A percentile compares a stretch with the other conserved stretches of the same genome.
These are phyloP conservation scores for Nemotelus nigrinus DNA, from an alignment of 2,888 invertebrate genomes.

Conservation along the genomic window DNA sequence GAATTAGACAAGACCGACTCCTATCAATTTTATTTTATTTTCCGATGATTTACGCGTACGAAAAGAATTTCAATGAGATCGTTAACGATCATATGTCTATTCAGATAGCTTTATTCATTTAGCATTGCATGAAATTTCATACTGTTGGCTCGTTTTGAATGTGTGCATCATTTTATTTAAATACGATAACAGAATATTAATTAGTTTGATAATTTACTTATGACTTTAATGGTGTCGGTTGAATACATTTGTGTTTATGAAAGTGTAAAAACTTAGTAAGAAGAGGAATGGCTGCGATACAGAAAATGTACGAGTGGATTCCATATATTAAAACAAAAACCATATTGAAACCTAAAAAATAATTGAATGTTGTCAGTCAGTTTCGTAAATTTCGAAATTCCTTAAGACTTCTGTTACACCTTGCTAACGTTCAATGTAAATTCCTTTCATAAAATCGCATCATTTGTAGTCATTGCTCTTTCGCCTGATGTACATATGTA, in stretches of 20 bases:
- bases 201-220: conserved; percentile 19
- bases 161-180: conserved; percentile 5
- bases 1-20: no score
- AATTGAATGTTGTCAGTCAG: no score
- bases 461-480: no score
- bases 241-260: conserved; percentile 5
- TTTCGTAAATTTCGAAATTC: no score
- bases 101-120: not conserved
- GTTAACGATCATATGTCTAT: not conserved
- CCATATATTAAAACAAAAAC: not conserved
- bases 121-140: not conserved
- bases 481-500: no score
- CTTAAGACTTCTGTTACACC: no score
- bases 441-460: no score
- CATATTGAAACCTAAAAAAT: not conserved
- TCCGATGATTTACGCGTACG: conserved; percentile 16
- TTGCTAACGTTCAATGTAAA: no score
- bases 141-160: not conserved
- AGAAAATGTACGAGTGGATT: not conserved
- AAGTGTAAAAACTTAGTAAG: not conserved
- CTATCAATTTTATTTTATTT: not conserved
- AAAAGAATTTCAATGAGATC: conserved; percentile 10
- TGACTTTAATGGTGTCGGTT: conserved; percentile 1
- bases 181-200: conserved; percentile 25
- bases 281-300: not conserved